These are phyloP conservation scores for Himalopsyche kuldschensis DNA, from an alignment of 2,888 invertebrate species.

Conservation along the genomic window DNA sequence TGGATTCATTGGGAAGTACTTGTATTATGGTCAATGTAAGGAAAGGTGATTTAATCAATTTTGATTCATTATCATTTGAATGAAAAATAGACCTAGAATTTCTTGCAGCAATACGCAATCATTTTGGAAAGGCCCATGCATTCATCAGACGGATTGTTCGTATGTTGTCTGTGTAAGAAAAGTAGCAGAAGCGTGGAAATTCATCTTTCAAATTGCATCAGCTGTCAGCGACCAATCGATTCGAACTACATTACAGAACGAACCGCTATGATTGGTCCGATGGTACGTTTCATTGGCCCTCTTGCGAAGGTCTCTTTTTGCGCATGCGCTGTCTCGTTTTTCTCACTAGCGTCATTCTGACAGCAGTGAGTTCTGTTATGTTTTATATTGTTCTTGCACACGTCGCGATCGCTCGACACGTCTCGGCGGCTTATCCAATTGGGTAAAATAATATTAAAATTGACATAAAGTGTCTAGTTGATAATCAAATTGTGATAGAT, in stretches of 20 bases:
- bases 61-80: too few relatives aligned
- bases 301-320: background rate
- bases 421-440: background rate
- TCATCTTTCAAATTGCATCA: constrained; percentile 19
- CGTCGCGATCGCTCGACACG: background rate
- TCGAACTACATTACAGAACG: constrained; percentile 9
- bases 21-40: too few relatives aligned
- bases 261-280: background rate
- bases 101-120: too few relatives aligned
- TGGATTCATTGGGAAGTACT: too few relatives aligned
- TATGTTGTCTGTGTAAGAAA: background rate
- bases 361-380: constrained; percentile 14
- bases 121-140: background rate
- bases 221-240: constrained; percentile 20
- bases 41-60: too few relatives aligned
- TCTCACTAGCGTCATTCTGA: constrained; percentile 4
- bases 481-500: background rate
- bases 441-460: background rate
- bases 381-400: constrained; percentile 9
- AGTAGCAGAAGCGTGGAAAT: constrained; percentile 13
- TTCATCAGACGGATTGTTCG: background rate
- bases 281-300: background rate
- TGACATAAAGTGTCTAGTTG: background rate
- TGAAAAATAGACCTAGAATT: too few relatives aligned
- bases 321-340: constrained; percentile 11